phyloP scores from a whole-genome alignment of 2,888 invertebrate genomes.

The Drosophila longiperda region DNA sequence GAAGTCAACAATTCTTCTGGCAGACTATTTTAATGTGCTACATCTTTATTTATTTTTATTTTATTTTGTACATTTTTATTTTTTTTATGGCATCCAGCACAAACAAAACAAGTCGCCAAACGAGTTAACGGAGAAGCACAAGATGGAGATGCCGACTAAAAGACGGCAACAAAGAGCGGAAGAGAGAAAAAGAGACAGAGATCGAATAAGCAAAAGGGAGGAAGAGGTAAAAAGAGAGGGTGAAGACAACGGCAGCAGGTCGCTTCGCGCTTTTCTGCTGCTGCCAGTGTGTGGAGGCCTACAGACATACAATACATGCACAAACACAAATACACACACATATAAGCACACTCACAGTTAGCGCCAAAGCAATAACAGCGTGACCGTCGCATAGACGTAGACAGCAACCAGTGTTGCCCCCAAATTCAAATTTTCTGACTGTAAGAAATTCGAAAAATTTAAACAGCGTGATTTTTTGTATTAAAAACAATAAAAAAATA shows the following conservation, averaged over 20 bases:
- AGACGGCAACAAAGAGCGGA: constrained; percentile 4
- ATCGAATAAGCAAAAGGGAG: neutral
- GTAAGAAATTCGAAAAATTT: neutral
- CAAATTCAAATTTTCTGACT: neutral
- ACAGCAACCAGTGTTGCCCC: constrained; percentile 16
- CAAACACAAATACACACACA: constrained; percentile 19
- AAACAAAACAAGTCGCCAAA: constrained; percentile 67
- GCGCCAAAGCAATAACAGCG: constrained; percentile 46
- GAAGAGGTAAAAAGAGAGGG: constrained; percentile 9
- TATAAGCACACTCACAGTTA: constrained; percentile 8
- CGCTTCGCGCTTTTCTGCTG: constrained; percentile 50
- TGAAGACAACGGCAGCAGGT: constrained; percentile 39
- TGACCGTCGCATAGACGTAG: constrained; percentile 31
- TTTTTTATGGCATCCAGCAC: constrained; percentile 16
- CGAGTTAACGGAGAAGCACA: constrained; percentile 59
- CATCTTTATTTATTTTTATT: constrained; percentile 28
- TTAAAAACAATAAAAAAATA: neutral
- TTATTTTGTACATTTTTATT: neutral
- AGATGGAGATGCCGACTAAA: constrained; percentile 52
- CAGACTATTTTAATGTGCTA: constrained; percentile 61
- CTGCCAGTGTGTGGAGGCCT: constrained; percentile 64
- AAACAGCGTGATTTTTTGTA: neutral
- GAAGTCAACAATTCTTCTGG: constrained; percentile 57
- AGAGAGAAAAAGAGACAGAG: constrained; percentile 2
- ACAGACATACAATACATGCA: constrained; percentile 59